Percentiles rank a stretch among this genome's conserved stretches.
phyloP scores from a whole-genome alignment of 2,888 invertebrate genomes.

The Pyrrhosoma nymphula region DNA sequence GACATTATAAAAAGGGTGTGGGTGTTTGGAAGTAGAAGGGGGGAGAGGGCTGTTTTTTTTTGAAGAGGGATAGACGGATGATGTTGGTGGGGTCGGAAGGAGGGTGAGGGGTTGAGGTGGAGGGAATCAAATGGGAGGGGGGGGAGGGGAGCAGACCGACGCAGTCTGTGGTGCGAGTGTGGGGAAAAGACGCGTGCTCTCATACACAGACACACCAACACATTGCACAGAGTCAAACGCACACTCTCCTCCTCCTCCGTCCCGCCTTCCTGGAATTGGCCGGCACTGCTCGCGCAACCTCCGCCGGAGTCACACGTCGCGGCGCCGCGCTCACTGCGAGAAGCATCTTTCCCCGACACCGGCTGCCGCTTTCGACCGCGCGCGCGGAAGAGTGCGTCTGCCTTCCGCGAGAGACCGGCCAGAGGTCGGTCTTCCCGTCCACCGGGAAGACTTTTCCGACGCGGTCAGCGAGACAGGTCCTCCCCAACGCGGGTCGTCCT shows the following conservation, averaged over 20 bases:
- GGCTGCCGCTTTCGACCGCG: too few species aligned
- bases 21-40: too few species aligned
- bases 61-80: not conserved
- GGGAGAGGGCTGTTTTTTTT: not conserved
- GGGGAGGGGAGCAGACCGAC: slow-evolving; percentile 1
- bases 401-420: too few species aligned
- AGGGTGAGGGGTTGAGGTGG: not conserved
- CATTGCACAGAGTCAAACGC: not conserved
- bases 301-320: not conserved
- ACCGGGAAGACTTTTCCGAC: too few species aligned
- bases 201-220: not conserved
- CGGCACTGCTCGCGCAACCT: slow-evolving; percentile 16
- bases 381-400: too few species aligned
- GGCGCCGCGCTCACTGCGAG: not conserved
- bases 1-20: not conserved
- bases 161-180: slow-evolving; percentile 21
- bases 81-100: not conserved
- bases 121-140: not conserved
- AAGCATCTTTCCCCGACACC: not conserved
- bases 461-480: too few species aligned
- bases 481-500: too few species aligned
- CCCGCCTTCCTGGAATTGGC: not conserved
- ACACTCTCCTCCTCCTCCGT: not conserved
- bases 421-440: too few species aligned
- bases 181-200: not conserved